Base-by-base conservation (phyloP, 2,888 invertebrate species). In the Anticlea derivata region DNA sequence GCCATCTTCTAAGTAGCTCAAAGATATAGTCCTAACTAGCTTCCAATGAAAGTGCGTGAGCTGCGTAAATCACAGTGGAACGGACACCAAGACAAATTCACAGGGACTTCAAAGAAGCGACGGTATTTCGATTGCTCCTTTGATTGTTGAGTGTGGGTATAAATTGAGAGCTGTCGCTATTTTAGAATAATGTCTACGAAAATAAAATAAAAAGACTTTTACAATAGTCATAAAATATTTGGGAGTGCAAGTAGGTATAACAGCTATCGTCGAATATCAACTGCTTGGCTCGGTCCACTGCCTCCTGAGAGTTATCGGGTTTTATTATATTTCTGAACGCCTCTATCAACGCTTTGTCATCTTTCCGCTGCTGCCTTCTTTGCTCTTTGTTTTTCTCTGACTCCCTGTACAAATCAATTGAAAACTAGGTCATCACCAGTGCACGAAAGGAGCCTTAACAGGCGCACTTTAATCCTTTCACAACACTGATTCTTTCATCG, bases 101-200 rank as follows among this genome's bases (percentile, higher is more conserved):
- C 74, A 75, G 75, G 73, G 74, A 86, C 85, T 75, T 87, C 86
- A 88, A 87, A 88, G 83, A 63, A 68, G 68, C 75, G 70, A 64
- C 67, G 68, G 72, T 72, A 46, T 51, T 41, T 27, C 41, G 27
- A 50, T 38, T 78, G 80, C 73, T 79, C 77, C 80, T 85, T 84
- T 86, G 83, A 87, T 87, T 86, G 76, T 74, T 62, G 66, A 60
- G 73, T 70, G 73, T 70, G 39, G 34, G 33, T 34, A 47, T 55
- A 47, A 34, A 47, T 47, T 8, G 5, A 31, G 23, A 30, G 13
- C 53, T 68, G 77, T 72, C 75, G 66, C 65, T 33, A 38, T 38
- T 68, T 66, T 69, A 59, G 76, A 31, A 13, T 13, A n/a, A n/a
- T 24, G 11, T 40, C 22, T 23, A 30, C 12, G 10, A 23, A 23